These are phyloP conservation scores for Anableps anableps DNA, from an alignment of 2,797 vertebrate species.

Conservation along the genomic window DNA sequence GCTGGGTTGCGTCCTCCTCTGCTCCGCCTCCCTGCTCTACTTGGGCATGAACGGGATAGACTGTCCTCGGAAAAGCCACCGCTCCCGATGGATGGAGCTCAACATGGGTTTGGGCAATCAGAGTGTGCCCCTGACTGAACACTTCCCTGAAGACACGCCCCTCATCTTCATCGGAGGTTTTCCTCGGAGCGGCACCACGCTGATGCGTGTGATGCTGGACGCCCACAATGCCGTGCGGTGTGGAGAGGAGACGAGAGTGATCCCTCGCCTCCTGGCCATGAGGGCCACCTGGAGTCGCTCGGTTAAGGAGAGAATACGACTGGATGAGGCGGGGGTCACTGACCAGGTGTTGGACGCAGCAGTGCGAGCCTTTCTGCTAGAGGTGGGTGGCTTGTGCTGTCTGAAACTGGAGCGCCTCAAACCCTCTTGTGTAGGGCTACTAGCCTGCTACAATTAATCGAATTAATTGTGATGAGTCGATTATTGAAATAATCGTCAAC, in stretches of 20 bases:
- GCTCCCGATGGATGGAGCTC: constrained; percentile 70
- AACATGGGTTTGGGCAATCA: constrained; percentile 71
- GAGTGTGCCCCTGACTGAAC: constrained; percentile 62
- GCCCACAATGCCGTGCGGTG: constrained; percentile 90
- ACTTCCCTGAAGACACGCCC: constrained; percentile 92
- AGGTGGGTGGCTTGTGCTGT: constrained; percentile 78
- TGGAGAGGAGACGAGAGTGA: constrained; percentile 92
- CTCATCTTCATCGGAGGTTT: constrained; percentile 95
- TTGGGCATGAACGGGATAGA: constrained; percentile 90
- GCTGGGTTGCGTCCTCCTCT: constrained; percentile 89
- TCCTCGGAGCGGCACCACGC: constrained; percentile 92
- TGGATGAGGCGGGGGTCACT: constrained; percentile 93
- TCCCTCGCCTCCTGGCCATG: constrained; percentile 90
- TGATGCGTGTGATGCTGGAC: constrained; percentile 95
- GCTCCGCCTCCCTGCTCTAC: constrained; percentile 90
- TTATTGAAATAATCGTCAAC: too few relatives aligned
- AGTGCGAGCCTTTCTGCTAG: constrained; percentile 90
- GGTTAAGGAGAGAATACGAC: constrained; percentile 89
- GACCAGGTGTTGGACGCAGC: constrained; percentile 93
- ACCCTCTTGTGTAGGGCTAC: background rate
- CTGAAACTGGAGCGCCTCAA: background rate
- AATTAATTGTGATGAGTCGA: too few relatives aligned
- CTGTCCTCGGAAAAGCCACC: constrained; percentile 85
- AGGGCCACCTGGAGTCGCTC: constrained; percentile 95
- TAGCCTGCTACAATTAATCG: too few relatives aligned